phyloP scores from a whole-genome alignment of 2,888 invertebrate species.

The Eupithecia subumbrata region DNA sequence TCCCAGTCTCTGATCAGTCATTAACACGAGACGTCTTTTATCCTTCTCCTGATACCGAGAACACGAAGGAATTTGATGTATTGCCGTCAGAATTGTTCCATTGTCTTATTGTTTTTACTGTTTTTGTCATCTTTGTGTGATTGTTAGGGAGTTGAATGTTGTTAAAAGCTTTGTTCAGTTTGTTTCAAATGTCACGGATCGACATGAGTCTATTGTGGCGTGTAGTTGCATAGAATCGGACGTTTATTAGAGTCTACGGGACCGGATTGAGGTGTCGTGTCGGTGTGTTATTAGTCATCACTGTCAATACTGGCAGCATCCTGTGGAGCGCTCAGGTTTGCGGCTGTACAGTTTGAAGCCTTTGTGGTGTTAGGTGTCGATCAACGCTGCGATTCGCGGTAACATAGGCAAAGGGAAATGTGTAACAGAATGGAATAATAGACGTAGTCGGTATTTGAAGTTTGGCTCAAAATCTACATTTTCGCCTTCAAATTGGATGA shows the following conservation, averaged over 20 bases:
- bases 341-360: conserved; percentile 25
- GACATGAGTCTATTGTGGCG: conserved; percentile 58
- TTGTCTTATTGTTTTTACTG: conserved; percentile 73
- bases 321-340: conserved; percentile 41
- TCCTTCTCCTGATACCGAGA: conserved; percentile 68
- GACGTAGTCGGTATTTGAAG: background rate
- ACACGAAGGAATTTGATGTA: conserved; percentile 61
- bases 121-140: conserved; percentile 71
- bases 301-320: conserved; percentile 44
- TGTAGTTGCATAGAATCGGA: conserved; percentile 71
- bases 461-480: background rate
- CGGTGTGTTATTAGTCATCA: conserved; percentile 63
- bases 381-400: conserved; percentile 19
- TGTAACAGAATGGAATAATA: conserved; percentile 16
- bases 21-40: conserved; percentile 69
- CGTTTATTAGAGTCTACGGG: conserved; percentile 77
- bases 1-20: conserved; percentile 68
- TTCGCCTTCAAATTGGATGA: background rate
- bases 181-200: conserved; percentile 74
- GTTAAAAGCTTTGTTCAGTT: conserved; percentile 73
- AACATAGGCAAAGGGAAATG: conserved; percentile 18
- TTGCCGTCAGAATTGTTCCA: conserved; percentile 57
- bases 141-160: conserved; percentile 83
- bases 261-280: conserved; percentile 74
- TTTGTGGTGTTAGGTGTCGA: conserved; percentile 33